Evolutionary conservation across 2,797 vertebrate genomes (phyloP).

Genomic region (Acipenser ruthenus): DNA sequence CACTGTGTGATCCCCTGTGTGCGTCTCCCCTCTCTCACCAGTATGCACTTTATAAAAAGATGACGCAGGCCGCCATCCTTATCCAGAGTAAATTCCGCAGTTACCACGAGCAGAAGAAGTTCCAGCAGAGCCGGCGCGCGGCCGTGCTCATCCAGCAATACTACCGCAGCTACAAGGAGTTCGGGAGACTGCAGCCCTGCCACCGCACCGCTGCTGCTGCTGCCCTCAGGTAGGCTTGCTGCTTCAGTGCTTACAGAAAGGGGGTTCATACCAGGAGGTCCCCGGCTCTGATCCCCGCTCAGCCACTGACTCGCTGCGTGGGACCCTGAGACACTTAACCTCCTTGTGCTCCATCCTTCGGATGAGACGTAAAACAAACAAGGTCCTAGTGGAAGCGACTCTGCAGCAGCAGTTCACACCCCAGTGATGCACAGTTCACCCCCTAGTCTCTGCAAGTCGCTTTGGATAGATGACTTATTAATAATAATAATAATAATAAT

Average conservation of each 20-base stretch:
- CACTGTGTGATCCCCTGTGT: background rate
- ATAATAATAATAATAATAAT: too few species aligned
- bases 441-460: too few species aligned
- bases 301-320: too few species aligned
- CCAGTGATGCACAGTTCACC: too few species aligned
- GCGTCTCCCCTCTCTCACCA: constrained; percentile 45
- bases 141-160: constrained; percentile 97
- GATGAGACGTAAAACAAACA: too few species aligned
- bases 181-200: constrained; percentile 77
- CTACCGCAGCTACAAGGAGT: constrained; percentile 94
- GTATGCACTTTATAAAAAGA: constrained; percentile 99
- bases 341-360: too few species aligned
- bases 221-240: background rate
- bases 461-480: too few species aligned
- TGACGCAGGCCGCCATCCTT: constrained; percentile 99
- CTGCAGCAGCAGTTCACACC: too few species aligned
- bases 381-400: too few species aligned
- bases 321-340: too few species aligned
- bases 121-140: constrained; percentile 92
- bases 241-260: background rate
- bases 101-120: constrained; percentile 95
- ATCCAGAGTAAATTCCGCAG: constrained; percentile 99
- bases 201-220: constrained; percentile 70
- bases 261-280: too few species aligned
- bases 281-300: too few species aligned